phyloP scores from a whole-genome alignment of 2,797 vertebrate species.

The Mus minutoides region DNA sequence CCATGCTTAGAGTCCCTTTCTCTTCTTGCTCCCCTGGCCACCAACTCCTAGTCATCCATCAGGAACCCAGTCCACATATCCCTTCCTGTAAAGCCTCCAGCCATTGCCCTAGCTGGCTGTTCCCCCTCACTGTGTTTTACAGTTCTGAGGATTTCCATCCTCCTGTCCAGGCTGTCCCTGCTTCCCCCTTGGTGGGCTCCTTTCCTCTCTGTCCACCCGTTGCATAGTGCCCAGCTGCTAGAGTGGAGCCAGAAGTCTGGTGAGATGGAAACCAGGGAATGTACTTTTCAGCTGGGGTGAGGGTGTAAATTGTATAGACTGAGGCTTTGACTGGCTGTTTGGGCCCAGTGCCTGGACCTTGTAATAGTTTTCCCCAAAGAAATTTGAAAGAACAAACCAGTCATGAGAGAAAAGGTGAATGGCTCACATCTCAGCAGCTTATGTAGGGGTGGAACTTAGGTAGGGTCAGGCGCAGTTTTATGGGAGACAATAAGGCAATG shows the following conservation, averaged over 20 bases:
- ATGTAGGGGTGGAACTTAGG: background rate
- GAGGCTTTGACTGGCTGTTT: background rate
- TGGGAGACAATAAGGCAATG: background rate
- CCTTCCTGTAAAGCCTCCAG: background rate
- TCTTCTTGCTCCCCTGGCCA: background rate
- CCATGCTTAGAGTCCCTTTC: background rate
- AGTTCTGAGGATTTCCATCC: background rate
- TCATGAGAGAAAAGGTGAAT: conserved; percentile 14
- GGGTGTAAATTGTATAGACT: background rate
- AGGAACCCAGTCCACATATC: background rate
- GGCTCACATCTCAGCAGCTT: background rate
- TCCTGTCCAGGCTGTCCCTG: background rate
- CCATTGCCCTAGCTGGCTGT: background rate
- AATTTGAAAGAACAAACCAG: background rate
- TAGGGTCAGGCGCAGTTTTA: background rate
- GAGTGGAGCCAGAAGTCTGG: background rate
- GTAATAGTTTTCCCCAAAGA: background rate
- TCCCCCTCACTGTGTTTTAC: background rate
- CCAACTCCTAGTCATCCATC: background rate
- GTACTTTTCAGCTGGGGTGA: background rate
- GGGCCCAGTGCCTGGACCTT: background rate
- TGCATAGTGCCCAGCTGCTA: background rate
- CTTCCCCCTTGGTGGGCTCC: background rate
- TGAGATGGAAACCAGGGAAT: background rate
- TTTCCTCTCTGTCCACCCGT: background rate